Conservation (phyloP, 1,140 invertebrate genomes). For the Tyrophagus putrescentiae region DNA sequence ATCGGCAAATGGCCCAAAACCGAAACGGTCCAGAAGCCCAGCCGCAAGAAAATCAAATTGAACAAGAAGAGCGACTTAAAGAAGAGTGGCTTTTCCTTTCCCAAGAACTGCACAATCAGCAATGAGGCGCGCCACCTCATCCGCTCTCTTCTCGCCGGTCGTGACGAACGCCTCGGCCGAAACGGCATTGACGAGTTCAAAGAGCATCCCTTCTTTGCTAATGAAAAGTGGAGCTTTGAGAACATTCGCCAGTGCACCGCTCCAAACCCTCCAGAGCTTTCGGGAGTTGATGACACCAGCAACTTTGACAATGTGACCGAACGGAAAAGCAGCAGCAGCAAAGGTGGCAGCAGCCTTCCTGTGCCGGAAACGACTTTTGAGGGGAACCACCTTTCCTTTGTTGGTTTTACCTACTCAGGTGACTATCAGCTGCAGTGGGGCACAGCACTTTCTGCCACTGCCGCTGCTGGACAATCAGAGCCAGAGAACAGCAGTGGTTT, state of each 20-base stretch:
- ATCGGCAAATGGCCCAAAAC: constrained; percentile 96
- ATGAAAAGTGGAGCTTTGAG: constrained; percentile 94
- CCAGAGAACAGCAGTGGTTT: too few relatives aligned
- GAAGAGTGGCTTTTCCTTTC: constrained; percentile 94
- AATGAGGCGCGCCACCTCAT: constrained; percentile 81
- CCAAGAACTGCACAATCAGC: constrained; percentile 81
- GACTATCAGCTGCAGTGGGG: constrained; percentile 23
- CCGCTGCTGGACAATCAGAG: too few relatives aligned
- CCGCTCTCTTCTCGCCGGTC: constrained; percentile 78
- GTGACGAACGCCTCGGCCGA: constrained; percentile 70
- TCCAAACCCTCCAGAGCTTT: constrained; percentile 86
- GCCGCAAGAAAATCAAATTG: constrained; percentile 99
- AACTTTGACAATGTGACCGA: too few relatives aligned
- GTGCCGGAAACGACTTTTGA: constrained; percentile 91
- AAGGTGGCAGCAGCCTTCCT: constrained; percentile 73
- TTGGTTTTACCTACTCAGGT: constrained; percentile 89
- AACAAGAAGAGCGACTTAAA: constrained; percentile 88
- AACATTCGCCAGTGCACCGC: constrained; percentile 83
- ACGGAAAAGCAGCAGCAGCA: too few relatives aligned
- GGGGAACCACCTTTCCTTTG: constrained; percentile 95
- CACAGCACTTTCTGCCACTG: too few relatives aligned
- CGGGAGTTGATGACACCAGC: constrained; percentile 89
- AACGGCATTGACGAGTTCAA: constrained; percentile 93
- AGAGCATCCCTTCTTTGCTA: constrained; percentile 81
- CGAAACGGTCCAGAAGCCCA: constrained; percentile 91